Evolutionary conservation across 2,113 vertebrate species (phyloP).

Genomic region (Saiga tatarica): DNA sequence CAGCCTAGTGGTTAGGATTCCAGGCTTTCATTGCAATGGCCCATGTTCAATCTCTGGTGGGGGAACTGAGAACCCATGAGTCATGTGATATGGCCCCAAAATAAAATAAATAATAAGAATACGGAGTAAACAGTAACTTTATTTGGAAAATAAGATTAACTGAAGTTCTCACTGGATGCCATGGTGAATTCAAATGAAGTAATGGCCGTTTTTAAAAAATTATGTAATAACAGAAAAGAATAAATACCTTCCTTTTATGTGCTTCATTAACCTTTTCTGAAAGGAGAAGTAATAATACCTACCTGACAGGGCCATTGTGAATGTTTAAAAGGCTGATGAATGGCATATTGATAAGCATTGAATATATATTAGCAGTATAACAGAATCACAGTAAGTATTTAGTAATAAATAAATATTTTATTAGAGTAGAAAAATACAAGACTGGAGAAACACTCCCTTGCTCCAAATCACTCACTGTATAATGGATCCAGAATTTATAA

Average conservation of each 20-base stretch:
- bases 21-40: background rate
- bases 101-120: background rate
- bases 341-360: background rate
- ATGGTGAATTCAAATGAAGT: background rate
- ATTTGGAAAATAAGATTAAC: slow-evolving; percentile 24
- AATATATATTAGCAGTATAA: background rate
- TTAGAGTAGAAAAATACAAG: background rate
- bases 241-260: background rate
- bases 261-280: background rate
- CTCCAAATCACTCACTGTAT: background rate
- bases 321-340: background rate
- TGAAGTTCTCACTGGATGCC: background rate
- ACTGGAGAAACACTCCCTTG: background rate
- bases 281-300: background rate
- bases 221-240: background rate
- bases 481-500: background rate
- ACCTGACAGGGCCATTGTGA: background rate
- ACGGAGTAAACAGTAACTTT: background rate
- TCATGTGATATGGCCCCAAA: background rate
- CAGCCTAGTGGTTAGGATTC: background rate
- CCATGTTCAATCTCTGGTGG: background rate
- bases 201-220: slow-evolving; percentile 5
- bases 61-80: background rate
- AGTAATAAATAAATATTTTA: background rate
- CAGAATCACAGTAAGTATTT: slow-evolving; percentile 20